Evolutionary conservation across 2,113 vertebrate genomes (phyloP).

Genomic region (Speoplatyrhinus poulsoni): DNA sequence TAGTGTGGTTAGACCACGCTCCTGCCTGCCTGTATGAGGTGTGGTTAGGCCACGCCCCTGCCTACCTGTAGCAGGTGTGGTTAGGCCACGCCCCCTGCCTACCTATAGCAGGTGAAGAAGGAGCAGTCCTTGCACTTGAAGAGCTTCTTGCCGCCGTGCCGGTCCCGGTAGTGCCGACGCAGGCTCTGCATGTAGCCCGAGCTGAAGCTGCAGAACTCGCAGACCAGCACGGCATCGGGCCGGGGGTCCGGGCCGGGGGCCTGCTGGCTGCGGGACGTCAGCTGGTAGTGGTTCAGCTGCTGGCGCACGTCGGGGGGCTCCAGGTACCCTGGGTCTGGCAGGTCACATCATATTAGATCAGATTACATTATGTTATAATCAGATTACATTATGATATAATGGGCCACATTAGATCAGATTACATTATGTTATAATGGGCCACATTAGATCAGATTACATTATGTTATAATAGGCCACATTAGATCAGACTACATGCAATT

Average conservation of each 20-base stretch:
- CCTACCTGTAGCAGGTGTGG: slow-evolving; percentile 92
- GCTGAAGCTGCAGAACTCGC: slow-evolving; percentile 98
- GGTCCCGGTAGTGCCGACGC: slow-evolving; percentile 95
- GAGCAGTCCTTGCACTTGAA: slow-evolving; percentile 99
- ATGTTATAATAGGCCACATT: too few species aligned
- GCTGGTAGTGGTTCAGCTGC: slow-evolving; percentile 93
- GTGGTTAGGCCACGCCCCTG: not conserved
- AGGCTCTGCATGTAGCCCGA: slow-evolving; percentile 99
- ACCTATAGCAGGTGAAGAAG: slow-evolving; percentile 99
- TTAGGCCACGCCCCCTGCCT: slow-evolving; percentile 13
- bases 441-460: not conserved
- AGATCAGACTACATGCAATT: too few species aligned
- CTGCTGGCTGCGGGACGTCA: slow-evolving; percentile 85
- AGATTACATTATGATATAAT: not conserved
- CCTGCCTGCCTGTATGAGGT: slow-evolving; percentile 91
- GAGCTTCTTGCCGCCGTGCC: slow-evolving; percentile 96
- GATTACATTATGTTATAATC: not conserved
- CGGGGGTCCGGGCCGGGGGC: slow-evolving; percentile 76
- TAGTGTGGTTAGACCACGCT: slow-evolving; percentile 57
- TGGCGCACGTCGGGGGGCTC: slow-evolving; percentile 93
- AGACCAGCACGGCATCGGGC: slow-evolving; percentile 85
- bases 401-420: not conserved
- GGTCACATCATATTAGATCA: not conserved
- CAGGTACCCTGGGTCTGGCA: slow-evolving; percentile 83
- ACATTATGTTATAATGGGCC: not conserved